A percentile compares a stretch with the other conserved stretches of the same genome.
Conservation (phyloP, 1,140 invertebrate genomes). For the Brachionus asplanchnoidis region DNA sequence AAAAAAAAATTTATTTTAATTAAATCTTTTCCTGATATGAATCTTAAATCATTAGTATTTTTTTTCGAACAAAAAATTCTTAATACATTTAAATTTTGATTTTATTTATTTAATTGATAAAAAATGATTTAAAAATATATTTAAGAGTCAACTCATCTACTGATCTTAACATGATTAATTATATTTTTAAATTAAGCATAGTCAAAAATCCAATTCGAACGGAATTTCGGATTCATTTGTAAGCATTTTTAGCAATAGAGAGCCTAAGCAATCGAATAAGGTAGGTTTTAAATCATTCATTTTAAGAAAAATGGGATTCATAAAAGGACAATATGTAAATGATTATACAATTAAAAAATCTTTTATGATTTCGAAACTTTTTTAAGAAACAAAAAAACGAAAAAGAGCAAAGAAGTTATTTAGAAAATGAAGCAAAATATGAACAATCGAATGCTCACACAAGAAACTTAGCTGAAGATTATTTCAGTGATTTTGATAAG, state of each 20-base stretch:
- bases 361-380: background rate
- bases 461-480: background rate
- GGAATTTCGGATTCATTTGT: background rate
- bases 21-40: no score
- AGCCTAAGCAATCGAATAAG: background rate
- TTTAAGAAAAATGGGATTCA: background rate
- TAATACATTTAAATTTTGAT: no score
- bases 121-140: no score
- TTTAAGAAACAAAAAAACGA: background rate
- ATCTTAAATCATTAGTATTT: no score
- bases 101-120: no score
- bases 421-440: background rate
- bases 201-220: background rate
- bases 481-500: constrained; percentile 25
- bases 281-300: background rate
- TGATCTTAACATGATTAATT: background rate
- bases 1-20: no score
- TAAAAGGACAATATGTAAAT: background rate
- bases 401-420: background rate
- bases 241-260: background rate
- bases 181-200: background rate
- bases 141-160: no score
- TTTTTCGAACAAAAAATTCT: no score
- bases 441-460: background rate
- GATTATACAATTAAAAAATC: background rate